Base-by-base conservation (phyloP, 2,797 vertebrate species). In the Muraenolepis orangiensis region DNA sequence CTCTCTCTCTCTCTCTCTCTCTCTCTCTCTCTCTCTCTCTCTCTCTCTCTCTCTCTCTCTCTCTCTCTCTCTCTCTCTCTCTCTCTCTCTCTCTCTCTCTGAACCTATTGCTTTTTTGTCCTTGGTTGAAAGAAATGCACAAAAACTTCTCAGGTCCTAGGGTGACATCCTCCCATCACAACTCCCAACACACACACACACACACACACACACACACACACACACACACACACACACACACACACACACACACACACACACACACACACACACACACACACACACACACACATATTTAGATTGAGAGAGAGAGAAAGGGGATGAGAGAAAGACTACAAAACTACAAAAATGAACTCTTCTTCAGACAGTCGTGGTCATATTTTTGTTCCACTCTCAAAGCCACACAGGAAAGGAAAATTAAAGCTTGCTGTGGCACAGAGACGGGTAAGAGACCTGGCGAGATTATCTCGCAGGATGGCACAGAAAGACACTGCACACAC, bases 391-490 rank as follows among this genome's bases (percentile, higher is more conserved):
- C 77, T 84, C 87, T 73, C 71, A 26, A 64, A 64, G 23, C n/a
- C 23, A 7, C 57, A 64, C 57, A 64, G 23, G 57, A 13, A 64
- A 86, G 82, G 90, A 91, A 92, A 89, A 92, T 81, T 90, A 91
- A 91, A 92, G 90, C 89, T 90, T 73, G 79, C 69, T 14, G 23
- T 85, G 86, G n/a, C n/a, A n/a, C n/a, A 90, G 85, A 83, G 77
- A 72, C 32, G 4, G n/a, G 4, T 51, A 8, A 57, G 51, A 57
- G 46, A 57, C 20, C 46, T 57, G 46, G 46, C 46, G 20, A 57
- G 46, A 23, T 1, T n/a, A n/a, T 8, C 20, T 57, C 57, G n/a
- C 23, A 11, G n/a, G n/a, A n/a, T 57, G 51, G 51, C 57, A 64
- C 8, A 26, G n/a, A 26, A 26, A 64, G 12, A 64, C 57, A 64